These are phyloP conservation scores for Trichomycterus rosablanca DNA, from an alignment of 2,113 vertebrate species.

Conservation along the genomic window DNA sequence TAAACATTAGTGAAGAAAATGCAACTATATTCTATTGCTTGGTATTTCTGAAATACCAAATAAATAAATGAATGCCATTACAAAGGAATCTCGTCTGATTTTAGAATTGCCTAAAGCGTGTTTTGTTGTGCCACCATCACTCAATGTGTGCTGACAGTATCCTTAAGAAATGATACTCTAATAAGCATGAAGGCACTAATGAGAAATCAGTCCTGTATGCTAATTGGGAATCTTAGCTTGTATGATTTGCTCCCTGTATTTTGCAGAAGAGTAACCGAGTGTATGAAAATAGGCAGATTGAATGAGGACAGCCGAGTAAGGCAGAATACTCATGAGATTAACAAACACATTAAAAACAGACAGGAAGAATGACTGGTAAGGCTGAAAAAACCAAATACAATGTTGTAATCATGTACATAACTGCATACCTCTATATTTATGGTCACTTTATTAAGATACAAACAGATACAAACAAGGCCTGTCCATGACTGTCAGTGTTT, in stretches of 20 bases:
- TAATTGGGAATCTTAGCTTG: constrained; percentile 38
- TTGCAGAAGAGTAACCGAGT: constrained; percentile 2
- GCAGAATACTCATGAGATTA: not conserved
- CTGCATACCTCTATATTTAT: no score
- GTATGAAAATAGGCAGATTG: not conserved
- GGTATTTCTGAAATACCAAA: no score
- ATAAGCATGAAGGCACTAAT: not conserved
- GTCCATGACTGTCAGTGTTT: no score
- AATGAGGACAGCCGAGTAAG: constrained; percentile 8
- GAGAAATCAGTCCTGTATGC: constrained; percentile 20
- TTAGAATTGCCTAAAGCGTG: no score
- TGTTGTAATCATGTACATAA: no score
- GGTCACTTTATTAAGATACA: no score
- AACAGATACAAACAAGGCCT: no score
- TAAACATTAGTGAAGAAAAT: no score
- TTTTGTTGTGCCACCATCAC: no score
- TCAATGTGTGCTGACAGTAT: constrained; percentile 18
- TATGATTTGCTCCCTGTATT: constrained; percentile 12
- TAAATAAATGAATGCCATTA: no score
- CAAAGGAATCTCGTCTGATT: no score
- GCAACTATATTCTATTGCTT: no score
- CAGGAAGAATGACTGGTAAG: not conserved
- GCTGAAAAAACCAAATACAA: not conserved
- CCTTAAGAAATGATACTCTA: constrained; percentile 6
- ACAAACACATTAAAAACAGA: not conserved